phyloP scores from a whole-genome alignment of 1,140 invertebrate species.

The Myzus persicae region DNA sequence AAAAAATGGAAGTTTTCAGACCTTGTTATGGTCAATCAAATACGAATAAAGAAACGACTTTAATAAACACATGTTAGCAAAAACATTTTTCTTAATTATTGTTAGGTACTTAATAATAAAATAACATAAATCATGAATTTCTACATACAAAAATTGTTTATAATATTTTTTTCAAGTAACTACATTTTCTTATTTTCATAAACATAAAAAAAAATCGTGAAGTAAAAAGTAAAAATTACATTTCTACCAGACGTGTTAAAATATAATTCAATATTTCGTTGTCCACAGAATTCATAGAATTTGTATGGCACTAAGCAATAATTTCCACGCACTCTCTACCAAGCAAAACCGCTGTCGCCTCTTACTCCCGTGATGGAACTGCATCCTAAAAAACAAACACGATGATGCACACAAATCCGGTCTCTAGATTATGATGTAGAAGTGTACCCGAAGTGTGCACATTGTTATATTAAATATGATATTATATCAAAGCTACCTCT shows the following conservation, averaged over 20 bases:
- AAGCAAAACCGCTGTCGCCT: not conserved
- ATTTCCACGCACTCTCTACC: not conserved
- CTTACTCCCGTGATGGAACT: not conserved
- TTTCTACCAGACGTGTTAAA: not conserved
- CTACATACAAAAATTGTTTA: not conserved
- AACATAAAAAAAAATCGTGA: not conserved
- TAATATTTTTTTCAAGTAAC: too few species aligned
- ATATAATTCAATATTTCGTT: not conserved
- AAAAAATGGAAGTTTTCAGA: too few species aligned
- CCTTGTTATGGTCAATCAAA: too few species aligned
- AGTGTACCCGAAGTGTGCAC: not conserved
- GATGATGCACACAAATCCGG: not conserved
- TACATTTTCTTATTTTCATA: not conserved
- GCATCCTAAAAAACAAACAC: not conserved
- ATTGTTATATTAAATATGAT: not conserved
- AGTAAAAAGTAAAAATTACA: not conserved
- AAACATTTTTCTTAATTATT: too few species aligned
- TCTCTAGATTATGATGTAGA: too few species aligned
- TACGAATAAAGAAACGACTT: too few species aligned
- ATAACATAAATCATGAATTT: too few species aligned
- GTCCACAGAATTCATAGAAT: not conserved
- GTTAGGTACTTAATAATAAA: not conserved
- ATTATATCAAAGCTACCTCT: not conserved
- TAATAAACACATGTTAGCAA: too few species aligned
- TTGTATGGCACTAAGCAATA: not conserved